Evolutionary conservation across 2,888 invertebrate genomes (phyloP).

Genomic region (Drosophila anceps): DNA sequence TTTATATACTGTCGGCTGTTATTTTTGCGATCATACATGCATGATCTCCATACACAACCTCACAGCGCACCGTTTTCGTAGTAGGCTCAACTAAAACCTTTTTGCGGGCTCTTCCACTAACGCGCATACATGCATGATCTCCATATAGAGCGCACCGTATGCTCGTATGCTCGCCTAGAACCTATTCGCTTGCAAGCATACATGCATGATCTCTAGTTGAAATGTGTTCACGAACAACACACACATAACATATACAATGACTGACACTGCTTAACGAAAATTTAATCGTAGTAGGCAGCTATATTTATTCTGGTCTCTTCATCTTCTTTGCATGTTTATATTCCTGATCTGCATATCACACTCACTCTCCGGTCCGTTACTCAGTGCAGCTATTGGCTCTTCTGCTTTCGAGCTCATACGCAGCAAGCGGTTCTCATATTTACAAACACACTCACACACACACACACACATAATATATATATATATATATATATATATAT

Average conservation of each 20-base stretch:
- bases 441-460: not conserved
- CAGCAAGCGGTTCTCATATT: not conserved
- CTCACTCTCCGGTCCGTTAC: not conserved
- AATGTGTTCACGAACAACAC: not conserved
- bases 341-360: not conserved
- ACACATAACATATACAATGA: not conserved
- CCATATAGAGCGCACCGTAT: too few relatives aligned
- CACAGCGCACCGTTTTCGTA: not conserved
- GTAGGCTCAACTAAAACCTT: not conserved
- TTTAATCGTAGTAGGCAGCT: not conserved
- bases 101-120: not conserved
- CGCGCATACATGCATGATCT: not conserved
- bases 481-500: too few relatives aligned
- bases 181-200: too few relatives aligned
- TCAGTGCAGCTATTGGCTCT: not conserved
- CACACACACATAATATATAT: too few relatives aligned
- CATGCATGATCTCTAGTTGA: not conserved
- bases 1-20: not conserved
- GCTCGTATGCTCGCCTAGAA: not conserved
- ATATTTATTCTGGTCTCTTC: not conserved
- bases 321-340: not conserved
- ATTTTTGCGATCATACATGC: not conserved
- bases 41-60: not conserved
- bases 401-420: not conserved
- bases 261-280: not conserved